Conservation (phyloP, 2,888 invertebrate species). For the Drosophila silvestris region DNA sequence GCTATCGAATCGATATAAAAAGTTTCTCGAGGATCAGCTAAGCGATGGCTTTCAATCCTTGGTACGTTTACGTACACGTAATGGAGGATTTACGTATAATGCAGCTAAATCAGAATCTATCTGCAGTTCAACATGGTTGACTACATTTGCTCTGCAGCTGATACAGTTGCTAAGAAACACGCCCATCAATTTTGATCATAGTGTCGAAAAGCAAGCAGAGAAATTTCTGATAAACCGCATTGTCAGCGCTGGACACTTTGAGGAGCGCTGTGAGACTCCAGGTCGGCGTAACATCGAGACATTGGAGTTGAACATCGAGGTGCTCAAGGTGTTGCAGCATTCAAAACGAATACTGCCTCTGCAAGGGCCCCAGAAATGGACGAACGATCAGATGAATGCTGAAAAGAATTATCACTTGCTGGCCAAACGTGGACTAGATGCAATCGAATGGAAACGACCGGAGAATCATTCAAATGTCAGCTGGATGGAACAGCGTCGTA, state of each 20-base stretch:
- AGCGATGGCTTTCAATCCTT: slow-evolving; percentile 41
- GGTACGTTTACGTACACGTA: slow-evolving; percentile 18
- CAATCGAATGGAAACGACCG: neutral
- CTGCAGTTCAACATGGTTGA: slow-evolving; percentile 52
- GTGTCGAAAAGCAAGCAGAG: neutral
- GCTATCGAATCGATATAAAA: neutral
- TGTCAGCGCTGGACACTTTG: neutral
- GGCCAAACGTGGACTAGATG: slow-evolving; percentile 13
- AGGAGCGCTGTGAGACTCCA: slow-evolving; percentile 7
- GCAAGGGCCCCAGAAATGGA: neutral
- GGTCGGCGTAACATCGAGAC: slow-evolving; percentile 8
- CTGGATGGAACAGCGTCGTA: slow-evolving; percentile 26
- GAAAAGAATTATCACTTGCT: neutral
- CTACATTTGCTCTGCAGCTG: slow-evolving; percentile 31
- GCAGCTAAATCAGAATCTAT: neutral
- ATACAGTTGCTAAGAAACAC: slow-evolving; percentile 11
- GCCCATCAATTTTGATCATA: neutral
- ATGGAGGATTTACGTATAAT: slow-evolving; percentile 35
- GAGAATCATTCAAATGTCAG: neutral
- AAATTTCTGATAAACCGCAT: slow-evolving; percentile 28
- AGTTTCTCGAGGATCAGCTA: slow-evolving; percentile 16
- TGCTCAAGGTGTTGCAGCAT: slow-evolving; percentile 21
- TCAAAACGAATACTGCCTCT: slow-evolving; percentile 11
- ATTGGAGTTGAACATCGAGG: slow-evolving; percentile 36
- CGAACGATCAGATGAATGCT: neutral